phyloP scores from a whole-genome alignment of 2,797 vertebrate species.

The Microcaecilia unicolor region DNA sequence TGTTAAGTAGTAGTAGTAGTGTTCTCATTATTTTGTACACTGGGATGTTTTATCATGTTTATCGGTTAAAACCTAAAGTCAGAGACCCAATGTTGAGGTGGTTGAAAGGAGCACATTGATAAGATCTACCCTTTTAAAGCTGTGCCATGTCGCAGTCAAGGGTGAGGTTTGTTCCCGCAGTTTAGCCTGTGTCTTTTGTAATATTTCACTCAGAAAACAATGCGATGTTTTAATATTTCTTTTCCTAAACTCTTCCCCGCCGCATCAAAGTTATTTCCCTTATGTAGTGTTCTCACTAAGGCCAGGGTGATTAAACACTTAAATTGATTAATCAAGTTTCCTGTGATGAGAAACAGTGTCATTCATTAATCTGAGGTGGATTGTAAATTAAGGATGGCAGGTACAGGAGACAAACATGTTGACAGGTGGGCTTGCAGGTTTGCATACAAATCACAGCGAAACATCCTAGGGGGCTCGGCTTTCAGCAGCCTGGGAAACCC shows the following conservation, averaged over 20 bases:
- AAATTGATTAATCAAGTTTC: conserved; percentile 73
- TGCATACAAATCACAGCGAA: conserved; percentile 45
- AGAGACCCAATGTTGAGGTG: too few relatives aligned
- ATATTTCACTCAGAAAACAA: conserved; percentile 5
- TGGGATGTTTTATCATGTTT: too few relatives aligned
- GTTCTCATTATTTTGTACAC: too few relatives aligned
- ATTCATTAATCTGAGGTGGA: conserved; percentile 66
- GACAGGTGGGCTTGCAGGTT: conserved; percentile 37
- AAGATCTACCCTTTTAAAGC: too few relatives aligned
- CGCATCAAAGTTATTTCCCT: conserved; percentile 39
- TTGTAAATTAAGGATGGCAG: conserved; percentile 68
- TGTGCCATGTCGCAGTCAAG: too few relatives aligned
- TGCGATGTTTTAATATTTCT: conserved; percentile 2
- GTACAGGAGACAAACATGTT: conserved; percentile 51
- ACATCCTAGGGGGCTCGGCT: conserved; percentile 33
- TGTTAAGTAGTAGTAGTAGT: too few relatives aligned
- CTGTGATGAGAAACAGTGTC: conserved; percentile 67
- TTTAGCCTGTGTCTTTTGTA: too few relatives aligned
- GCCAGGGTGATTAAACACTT: conserved; percentile 63
- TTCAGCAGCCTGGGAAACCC: conserved; percentile 25
- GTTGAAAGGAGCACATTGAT: too few relatives aligned
- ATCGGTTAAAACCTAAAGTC: too few relatives aligned
- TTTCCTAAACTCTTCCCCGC: conserved; percentile 31
- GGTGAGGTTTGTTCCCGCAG: too few relatives aligned
- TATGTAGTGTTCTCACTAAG: conserved; percentile 26